Conservation (phyloP, 2,797 vertebrate species). For the Acanthiza pusilla region DNA sequence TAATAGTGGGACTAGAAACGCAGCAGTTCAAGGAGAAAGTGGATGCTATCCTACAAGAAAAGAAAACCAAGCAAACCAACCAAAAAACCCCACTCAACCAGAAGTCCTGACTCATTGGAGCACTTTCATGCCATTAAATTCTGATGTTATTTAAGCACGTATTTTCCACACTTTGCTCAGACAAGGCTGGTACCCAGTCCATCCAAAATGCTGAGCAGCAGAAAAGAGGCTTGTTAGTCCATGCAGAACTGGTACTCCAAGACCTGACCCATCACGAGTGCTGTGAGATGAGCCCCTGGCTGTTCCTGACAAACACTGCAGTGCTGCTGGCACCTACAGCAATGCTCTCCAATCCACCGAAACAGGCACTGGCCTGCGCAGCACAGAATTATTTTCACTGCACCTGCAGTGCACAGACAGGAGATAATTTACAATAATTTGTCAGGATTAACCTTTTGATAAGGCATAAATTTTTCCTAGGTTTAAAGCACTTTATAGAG, state of each 20-base stretch:
- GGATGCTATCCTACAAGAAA: neutral
- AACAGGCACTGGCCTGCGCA: neutral
- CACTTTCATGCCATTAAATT: neutral
- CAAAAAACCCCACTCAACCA: neutral
- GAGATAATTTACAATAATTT: conserved; percentile 57
- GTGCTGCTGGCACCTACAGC: neutral
- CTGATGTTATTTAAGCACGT: neutral
- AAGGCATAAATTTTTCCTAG: conserved; percentile 57
- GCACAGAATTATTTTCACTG: neutral
- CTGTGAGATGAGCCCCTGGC: neutral
- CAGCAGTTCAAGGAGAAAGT: neutral
- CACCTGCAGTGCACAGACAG: neutral
- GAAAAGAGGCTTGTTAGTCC: neutral
- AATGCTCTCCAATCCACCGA: neutral
- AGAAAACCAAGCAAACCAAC: neutral
- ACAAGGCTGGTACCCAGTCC: neutral
- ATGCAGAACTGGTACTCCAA: neutral
- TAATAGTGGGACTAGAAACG: neutral
- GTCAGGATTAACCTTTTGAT: conserved; percentile 68
- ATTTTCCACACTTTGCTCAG: rapidly evolving
- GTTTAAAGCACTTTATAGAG: conserved; percentile 60
- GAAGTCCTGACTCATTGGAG: neutral
- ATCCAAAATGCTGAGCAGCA: neutral
- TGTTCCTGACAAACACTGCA: neutral
- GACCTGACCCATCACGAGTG: neutral